A percentile compares a stretch with the other conserved stretches of the same genome.
These are phyloP conservation scores for Halcyon leucocephala DNA, from an alignment of 2,797 vertebrate species.

Conservation along the genomic window DNA sequence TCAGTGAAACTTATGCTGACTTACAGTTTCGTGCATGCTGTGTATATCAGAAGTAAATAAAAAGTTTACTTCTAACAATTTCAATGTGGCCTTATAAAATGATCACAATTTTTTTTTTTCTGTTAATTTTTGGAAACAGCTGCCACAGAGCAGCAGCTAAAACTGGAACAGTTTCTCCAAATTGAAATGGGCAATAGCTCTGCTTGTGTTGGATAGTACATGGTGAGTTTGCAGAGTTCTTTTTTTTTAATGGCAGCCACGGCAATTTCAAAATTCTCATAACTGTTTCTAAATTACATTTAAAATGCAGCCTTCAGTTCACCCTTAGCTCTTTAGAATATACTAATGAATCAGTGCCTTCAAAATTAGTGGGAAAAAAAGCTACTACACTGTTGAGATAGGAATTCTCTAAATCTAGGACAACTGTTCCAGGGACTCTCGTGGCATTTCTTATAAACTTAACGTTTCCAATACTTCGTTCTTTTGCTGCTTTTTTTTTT, in stretches of 20 bases:
- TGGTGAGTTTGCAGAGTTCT: neutral
- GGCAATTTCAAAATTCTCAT: neutral
- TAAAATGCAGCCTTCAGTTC: neutral
- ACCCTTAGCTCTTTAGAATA: conserved; percentile 13
- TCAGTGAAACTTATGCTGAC: neutral
- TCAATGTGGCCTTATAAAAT: neutral
- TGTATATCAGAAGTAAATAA: neutral
- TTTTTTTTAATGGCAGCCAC: neutral
- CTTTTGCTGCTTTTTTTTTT: too few relatives aligned
- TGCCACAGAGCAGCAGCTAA: neutral
- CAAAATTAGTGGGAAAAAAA: conserved; percentile 47
- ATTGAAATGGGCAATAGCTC: neutral
- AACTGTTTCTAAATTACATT: neutral
- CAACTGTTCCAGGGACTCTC: neutral
- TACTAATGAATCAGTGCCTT: conserved; percentile 45
- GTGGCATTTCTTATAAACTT: neutral
- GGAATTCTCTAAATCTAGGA: conserved; percentile 18
- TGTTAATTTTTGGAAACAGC: neutral
- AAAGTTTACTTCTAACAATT: neutral
- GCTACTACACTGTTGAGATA: neutral
- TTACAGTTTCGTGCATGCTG: neutral
- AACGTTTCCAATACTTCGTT: conserved; percentile 26
- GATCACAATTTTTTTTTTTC: neutral
- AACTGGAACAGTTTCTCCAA: neutral
- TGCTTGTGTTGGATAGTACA: neutral